These are phyloP conservation scores for Lasioglossum pauxillum DNA, from an alignment of 2,888 invertebrate genomes.

Conservation along the genomic window DNA sequence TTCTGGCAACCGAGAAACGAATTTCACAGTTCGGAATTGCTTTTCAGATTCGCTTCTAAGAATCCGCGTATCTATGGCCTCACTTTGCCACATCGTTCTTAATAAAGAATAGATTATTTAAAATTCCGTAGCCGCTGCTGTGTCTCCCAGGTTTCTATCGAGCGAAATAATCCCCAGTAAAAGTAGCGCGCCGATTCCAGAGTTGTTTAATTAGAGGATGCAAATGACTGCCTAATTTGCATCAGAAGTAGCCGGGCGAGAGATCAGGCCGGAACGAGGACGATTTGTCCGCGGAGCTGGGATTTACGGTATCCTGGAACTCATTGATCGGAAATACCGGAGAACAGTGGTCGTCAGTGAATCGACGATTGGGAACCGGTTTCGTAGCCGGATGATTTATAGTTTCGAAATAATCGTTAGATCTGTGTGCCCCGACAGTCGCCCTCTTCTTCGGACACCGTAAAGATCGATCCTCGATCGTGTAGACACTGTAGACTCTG, in stretches of 20 bases:
- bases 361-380: conserved; percentile 60
- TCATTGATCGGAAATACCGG: conserved; percentile 54
- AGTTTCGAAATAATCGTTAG: conserved; percentile 65
- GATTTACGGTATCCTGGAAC: conserved; percentile 50
- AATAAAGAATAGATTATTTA: neutral
- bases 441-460: neutral
- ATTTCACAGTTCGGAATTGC: no score
- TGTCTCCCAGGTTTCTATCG: neutral
- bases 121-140: neutral
- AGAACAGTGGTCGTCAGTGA: conserved; percentile 38
- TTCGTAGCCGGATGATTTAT: conserved; percentile 64
- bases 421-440: conserved; percentile 23
- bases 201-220: neutral
- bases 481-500: neutral
- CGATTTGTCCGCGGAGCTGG: conserved; percentile 38
- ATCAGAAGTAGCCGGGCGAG: neutral
- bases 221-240: neutral
- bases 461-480: conserved; percentile 40
- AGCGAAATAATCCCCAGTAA: neutral
- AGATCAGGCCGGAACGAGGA: conserved; percentile 26
- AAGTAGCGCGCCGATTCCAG: neutral
- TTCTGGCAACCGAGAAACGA: no score
- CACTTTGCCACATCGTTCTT: no score
- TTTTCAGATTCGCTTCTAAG: no score
- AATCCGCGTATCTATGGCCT: no score